phyloP scores from a whole-genome alignment of 2,888 invertebrate species.

The Torymus auratus region DNA sequence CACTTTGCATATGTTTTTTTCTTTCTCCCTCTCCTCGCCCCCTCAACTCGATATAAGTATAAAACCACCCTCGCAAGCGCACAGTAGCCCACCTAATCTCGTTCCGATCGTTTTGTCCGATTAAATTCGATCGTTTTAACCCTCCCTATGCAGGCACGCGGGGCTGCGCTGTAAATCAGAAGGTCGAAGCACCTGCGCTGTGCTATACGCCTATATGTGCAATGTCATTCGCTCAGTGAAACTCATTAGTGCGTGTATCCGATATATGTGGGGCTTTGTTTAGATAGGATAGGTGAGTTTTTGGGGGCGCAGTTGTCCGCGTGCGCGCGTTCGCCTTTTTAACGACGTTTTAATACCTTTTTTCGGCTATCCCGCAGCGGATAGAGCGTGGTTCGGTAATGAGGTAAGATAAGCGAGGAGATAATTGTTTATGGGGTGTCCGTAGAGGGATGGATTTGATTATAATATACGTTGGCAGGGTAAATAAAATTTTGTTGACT shows the following conservation, averaged over 20 bases:
- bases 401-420: too few relatives aligned
- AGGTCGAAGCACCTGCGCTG: constrained; percentile 33
- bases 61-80: too few relatives aligned
- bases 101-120: constrained; percentile 30
- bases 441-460: background rate
- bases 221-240: constrained; percentile 7
- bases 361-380: too few relatives aligned
- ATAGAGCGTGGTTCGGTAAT: background rate
- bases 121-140: constrained; percentile 40
- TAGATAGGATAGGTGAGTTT: background rate
- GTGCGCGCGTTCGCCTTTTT: too few relatives aligned
- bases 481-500: too few relatives aligned
- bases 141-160: background rate
- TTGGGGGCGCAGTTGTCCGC: background rate
- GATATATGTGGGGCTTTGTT: constrained; percentile 5
- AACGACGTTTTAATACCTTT: too few relatives aligned
- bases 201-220: background rate
- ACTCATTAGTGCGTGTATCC: constrained; percentile 13
- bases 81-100: constrained; percentile 36
- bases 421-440: too few relatives aligned
- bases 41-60: background rate
- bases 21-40: too few relatives aligned
- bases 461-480: background rate
- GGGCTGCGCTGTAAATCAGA: constrained; percentile 23
- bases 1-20: too few relatives aligned